Evolutionary conservation across 2,113 vertebrate genomes (phyloP).

Genomic region (Macquaria ambigua): DNA sequence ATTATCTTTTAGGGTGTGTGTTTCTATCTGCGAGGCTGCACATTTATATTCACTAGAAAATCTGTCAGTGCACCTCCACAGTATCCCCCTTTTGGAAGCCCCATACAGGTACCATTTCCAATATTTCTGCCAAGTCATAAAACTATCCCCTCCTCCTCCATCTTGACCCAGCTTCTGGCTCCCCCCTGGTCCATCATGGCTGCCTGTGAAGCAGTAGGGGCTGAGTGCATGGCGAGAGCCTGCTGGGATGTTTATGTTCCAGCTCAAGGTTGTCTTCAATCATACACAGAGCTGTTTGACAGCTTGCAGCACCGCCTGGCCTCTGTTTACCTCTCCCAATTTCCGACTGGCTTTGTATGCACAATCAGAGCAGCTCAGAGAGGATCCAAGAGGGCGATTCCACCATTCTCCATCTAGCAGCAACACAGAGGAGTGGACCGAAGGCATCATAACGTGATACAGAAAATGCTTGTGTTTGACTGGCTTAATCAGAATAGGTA

Average conservation of each 20-base stretch:
- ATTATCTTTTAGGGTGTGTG: background rate
- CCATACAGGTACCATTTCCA: conserved; percentile 47
- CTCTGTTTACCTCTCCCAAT: conserved; percentile 84
- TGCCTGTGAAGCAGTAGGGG: conserved; percentile 59
- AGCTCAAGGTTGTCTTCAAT: conserved; percentile 86
- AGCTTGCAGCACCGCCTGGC: conserved; percentile 81
- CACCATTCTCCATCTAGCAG: conserved; percentile 15
- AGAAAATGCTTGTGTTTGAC: conserved; percentile 40
- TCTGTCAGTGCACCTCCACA: background rate
- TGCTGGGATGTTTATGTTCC: conserved; percentile 83
- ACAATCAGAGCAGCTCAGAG: conserved; percentile 77
- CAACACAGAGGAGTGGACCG: conserved; percentile 20
- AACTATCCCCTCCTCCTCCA: conserved; percentile 51
- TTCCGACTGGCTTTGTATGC: conserved; percentile 81
- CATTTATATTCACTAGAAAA: conserved; percentile 16
- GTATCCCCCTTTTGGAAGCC: conserved; percentile 17
- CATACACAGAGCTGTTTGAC: conserved; percentile 85
- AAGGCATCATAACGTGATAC: conserved; percentile 9
- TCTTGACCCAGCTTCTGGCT: conserved; percentile 46
- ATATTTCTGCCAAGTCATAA: conserved; percentile 60
- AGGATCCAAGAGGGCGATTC: conserved; percentile 51
- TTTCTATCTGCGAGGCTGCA: conserved; percentile 20
- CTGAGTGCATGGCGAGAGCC: conserved; percentile 65
- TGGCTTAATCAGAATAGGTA: conserved; percentile 43
- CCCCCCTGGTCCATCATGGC: conserved; percentile 56